These are phyloP conservation scores for Eupsilia transversa DNA, from an alignment of 2,888 invertebrate genomes.

Conservation along the genomic window DNA sequence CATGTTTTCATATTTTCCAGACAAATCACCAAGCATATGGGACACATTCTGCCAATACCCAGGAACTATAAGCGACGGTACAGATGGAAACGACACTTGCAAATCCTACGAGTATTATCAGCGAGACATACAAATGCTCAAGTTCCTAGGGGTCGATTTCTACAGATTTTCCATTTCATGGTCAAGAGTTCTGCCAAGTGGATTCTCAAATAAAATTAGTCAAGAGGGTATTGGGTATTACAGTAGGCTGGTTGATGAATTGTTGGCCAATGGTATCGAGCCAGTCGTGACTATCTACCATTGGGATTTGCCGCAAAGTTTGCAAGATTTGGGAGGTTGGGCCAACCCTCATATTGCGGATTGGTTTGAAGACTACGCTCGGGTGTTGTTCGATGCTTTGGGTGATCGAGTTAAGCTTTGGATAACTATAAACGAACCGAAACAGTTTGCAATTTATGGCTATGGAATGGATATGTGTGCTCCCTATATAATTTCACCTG, in stretches of 20 bases:
- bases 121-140: conserved; percentile 88
- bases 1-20: conserved; percentile 68
- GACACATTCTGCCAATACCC: conserved; percentile 89
- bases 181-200: conserved; percentile 92
- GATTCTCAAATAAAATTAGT: conserved; percentile 89
- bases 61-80: conserved; percentile 87
- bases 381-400: conserved; percentile 83
- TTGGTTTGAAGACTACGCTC: conserved; percentile 89
- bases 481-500: conserved; percentile 82
- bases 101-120: conserved; percentile 91
- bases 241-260: conserved; percentile 91
- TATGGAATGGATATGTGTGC: conserved; percentile 84
- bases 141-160: conserved; percentile 85
- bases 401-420: conserved; percentile 90
- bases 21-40: conserved; percentile 91
- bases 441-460: conserved; percentile 80
- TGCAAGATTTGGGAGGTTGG: conserved; percentile 91
- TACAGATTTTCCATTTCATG: conserved; percentile 92
- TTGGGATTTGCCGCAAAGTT: conserved; percentile 89
- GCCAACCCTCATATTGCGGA: conserved; percentile 83
- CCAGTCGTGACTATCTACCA: conserved; percentile 91
- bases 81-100: conserved; percentile 91
- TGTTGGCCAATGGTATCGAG: conserved; percentile 90
- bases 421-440: conserved; percentile 92
- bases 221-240: conserved; percentile 92